Base-by-base conservation (phyloP, 2,888 invertebrate species). In the Drosophila mimica region DNA sequence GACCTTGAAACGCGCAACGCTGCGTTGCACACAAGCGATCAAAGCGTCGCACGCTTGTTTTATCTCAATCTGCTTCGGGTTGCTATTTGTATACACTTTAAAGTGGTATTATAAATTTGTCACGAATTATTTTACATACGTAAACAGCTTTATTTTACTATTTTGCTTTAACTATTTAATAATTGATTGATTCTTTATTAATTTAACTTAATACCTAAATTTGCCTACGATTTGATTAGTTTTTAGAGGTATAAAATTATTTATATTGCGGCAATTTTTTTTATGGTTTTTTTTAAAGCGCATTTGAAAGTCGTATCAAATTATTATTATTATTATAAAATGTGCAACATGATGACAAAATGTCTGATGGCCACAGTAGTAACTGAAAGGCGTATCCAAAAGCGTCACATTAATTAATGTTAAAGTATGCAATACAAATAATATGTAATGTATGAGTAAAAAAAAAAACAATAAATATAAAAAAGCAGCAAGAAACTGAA, bases 1-100 rank as follows among this genome's bases (percentile, higher is more conserved):
- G 72, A 64, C 78, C 77, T 77, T 78, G 78, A 70, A 74, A 56
- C 64, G 36, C 43, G 74, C 70, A 28, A 77, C 74, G 78, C 74
- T 70, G 78, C 70, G 60, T 56, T 78, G 74, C 78, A 78, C 78
- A 68, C 78, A 69, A 52, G 59, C 67, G 70, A 48, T 61, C 60
- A 72, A 58, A 49, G 49, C 48, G 20, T 20, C 38, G 31, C 33
- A 33, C 60, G 33, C 43, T 8, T 25, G 30, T 49, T 64, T 67
- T 17, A 28, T 17, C 53, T 66, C 43, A 57, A 48, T 52, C 46
- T 36, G 43, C 5, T 25, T 17, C 2, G 31, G 40, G 8, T 34
- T 62, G 11, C 25, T 15, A 17, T 31, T 2, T 38, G 11, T n/a
- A 66, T 52, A 52, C 65, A 20, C 65, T 66, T 7, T 13, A 30